A percentile compares a stretch with the other conserved stretches of the same genome.
phyloP scores from a whole-genome alignment of 2,888 invertebrate species.

The Plagodis dolabraria region DNA sequence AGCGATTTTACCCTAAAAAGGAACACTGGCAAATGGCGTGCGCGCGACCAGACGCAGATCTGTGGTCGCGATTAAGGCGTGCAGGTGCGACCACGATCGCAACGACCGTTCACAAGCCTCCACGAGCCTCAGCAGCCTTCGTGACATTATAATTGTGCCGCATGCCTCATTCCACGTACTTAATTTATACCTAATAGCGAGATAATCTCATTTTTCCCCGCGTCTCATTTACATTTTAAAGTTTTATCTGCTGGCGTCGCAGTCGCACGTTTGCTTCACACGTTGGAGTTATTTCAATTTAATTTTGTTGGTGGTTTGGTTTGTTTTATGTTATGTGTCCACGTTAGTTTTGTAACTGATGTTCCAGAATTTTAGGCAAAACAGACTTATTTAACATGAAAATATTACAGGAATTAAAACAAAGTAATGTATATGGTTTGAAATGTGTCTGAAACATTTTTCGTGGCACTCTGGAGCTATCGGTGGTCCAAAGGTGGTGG shows the following conservation, averaged over 20 bases:
- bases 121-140: constrained; percentile 51
- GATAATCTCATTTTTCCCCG: constrained; percentile 77
- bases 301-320: constrained; percentile 12
- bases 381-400: too few relatives aligned
- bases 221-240: constrained; percentile 81
- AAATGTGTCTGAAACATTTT: too few relatives aligned
- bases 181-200: constrained; percentile 83
- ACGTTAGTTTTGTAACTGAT: neutral
- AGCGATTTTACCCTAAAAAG: constrained; percentile 33
- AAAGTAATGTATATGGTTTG: too few relatives aligned
- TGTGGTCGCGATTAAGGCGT: constrained; percentile 42
- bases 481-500: too few relatives aligned
- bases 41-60: constrained; percentile 51
- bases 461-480: too few relatives aligned
- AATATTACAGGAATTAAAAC: too few relatives aligned
- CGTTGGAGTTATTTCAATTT: constrained; percentile 16
- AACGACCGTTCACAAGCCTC: constrained; percentile 46
- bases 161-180: constrained; percentile 74
- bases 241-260: constrained; percentile 59
- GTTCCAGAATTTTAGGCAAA: too few relatives aligned
- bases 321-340: neutral
- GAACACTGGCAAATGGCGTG: constrained; percentile 51
- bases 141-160: constrained; percentile 83
- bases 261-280: constrained; percentile 39
- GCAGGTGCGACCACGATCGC: constrained; percentile 46